These are phyloP conservation scores for Bambusicola thoracicus DNA, from an alignment of 2,113 vertebrate genomes.

Conservation along the genomic window DNA sequence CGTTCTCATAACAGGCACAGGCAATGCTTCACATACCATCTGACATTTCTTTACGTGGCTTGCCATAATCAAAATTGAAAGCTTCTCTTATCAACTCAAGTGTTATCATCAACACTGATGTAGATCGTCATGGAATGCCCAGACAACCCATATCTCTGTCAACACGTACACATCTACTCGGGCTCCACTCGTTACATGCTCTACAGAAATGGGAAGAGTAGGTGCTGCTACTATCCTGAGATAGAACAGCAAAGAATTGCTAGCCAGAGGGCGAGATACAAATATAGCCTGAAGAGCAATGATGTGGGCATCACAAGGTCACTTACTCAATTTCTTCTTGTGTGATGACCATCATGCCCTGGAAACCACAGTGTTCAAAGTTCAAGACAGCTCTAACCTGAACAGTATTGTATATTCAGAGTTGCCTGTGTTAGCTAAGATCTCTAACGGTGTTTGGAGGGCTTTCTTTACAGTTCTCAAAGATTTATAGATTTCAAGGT, in stretches of 20 bases:
- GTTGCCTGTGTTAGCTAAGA: not conserved
- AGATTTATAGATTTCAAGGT: not conserved
- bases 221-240: not conserved
- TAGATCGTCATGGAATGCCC: not conserved
- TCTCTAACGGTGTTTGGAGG: not conserved
- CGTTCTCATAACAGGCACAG: not conserved
- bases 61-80: conserved; percentile 16
- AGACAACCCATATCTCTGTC: not conserved
- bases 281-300: not conserved
- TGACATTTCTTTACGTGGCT: conserved; percentile 14
- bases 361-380: not conserved
- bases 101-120: fast-evolving
- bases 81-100: not conserved
- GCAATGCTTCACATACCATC: not conserved
- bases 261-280: not conserved
- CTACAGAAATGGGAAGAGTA: not conserved
- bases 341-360: not conserved
- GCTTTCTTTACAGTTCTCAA: not conserved
- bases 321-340: not conserved
- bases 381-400: not conserved
- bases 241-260: not conserved
- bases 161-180: not conserved
- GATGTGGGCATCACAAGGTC: not conserved
- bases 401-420: not conserved
- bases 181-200: not conserved